A percentile compares a stretch with the other conserved stretches of the same genome.
These are phyloP conservation scores for Brachyopa scutellaris DNA, from an alignment of 2,888 invertebrate species.

Conservation along the genomic window DNA sequence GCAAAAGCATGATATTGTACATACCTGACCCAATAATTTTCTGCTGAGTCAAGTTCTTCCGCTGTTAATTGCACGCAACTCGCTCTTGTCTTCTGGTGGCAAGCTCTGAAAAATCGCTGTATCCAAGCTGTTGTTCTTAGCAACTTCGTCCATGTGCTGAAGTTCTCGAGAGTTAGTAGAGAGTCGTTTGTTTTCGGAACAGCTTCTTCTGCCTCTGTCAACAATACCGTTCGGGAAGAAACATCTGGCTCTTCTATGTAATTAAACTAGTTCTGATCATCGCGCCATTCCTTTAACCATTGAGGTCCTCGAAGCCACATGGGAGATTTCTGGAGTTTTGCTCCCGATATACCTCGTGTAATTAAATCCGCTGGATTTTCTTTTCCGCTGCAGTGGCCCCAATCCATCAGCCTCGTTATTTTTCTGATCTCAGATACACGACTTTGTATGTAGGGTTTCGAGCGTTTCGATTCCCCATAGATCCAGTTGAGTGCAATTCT, in stretches of 20 bases:
- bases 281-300: background rate
- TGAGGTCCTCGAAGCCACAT: slow-evolving; percentile 10
- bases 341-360: background rate
- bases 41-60: background rate
- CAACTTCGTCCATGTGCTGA: background rate
- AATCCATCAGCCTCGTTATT: background rate
- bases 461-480: background rate
- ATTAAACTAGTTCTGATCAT: background rate
- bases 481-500: slow-evolving; percentile 29
- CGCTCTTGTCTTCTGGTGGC: background rate
- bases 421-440: background rate
- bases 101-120: background rate
- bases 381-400: slow-evolving; percentile 16
- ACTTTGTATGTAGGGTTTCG: slow-evolving; percentile 15
- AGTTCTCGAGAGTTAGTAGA: background rate
- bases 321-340: background rate
- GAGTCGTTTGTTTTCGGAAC: background rate
- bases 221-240: background rate
- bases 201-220: background rate
- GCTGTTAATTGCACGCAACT: background rate
- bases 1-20: background rate
- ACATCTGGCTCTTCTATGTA: background rate
- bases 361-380: slow-evolving; percentile 13
- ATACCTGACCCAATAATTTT: slow-evolving; percentile 20
- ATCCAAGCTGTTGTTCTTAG: background rate